Percentiles rank a stretch among this genome's conserved stretches.
Evolutionary conservation across 2,888 invertebrate genomes (phyloP).

Genomic region (Muscina levida): DNA sequence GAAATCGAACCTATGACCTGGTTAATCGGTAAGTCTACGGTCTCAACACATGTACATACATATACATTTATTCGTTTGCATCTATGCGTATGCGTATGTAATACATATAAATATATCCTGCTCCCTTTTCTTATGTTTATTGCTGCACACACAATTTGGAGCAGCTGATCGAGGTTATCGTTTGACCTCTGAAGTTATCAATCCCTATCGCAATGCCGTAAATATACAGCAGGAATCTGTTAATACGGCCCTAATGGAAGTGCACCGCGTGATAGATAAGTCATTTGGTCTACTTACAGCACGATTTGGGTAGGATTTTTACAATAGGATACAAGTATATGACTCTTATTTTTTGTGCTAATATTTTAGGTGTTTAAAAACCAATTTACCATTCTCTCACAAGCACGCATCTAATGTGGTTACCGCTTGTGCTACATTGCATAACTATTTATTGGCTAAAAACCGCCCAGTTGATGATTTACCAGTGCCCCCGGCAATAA

Average conservation of each 20-base stretch:
- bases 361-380: slow-evolving; percentile 52
- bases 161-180: slow-evolving; percentile 63
- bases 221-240: slow-evolving; percentile 29
- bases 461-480: slow-evolving; percentile 41
- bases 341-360: not conserved
- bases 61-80: not conserved
- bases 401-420: slow-evolving; percentile 40
- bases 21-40: slow-evolving; percentile 61
- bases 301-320: slow-evolving; percentile 56
- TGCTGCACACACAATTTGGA: not conserved
- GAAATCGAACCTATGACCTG: slow-evolving; percentile 41
- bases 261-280: slow-evolving; percentile 44
- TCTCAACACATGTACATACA: not conserved
- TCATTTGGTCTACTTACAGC: slow-evolving; percentile 52
- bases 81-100: not conserved
- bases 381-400: slow-evolving; percentile 40
- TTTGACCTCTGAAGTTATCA: slow-evolving; percentile 50
- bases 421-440: slow-evolving; percentile 51
- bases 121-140: not conserved
- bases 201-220: slow-evolving; percentile 59
- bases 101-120: not conserved
- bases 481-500: slow-evolving; percentile 13
- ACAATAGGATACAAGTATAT: not conserved
- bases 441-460: slow-evolving; percentile 56
- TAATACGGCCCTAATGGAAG: slow-evolving; percentile 42